Conservation (phyloP, 2,888 invertebrate genomes). For the Dynastes maya region DNA sequence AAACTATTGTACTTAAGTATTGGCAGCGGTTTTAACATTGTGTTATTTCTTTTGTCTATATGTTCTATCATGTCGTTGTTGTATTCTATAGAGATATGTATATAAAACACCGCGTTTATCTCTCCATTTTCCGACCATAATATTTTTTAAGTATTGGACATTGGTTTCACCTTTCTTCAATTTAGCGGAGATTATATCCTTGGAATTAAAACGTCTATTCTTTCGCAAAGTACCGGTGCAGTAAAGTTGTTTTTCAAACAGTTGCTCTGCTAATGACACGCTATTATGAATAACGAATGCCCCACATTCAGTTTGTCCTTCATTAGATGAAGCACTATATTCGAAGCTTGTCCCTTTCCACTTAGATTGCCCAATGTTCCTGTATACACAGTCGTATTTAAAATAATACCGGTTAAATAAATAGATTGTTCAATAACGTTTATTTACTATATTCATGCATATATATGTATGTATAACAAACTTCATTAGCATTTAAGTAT, state of each 20-base stretch:
- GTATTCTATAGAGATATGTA: conserved; percentile 38
- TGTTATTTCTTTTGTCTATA: conserved; percentile 16
- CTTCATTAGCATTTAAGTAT: too few relatives aligned
- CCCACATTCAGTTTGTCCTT: conserved; percentile 54
- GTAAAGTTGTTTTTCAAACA: conserved; percentile 18
- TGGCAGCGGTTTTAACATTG: conserved; percentile 49
- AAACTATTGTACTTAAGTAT: conserved; percentile 53
- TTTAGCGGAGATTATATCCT: conserved; percentile 39
- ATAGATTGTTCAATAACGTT: too few relatives aligned
- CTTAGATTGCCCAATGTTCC: conserved; percentile 54
- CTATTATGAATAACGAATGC: conserved; percentile 55
- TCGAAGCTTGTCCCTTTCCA: conserved; percentile 57
- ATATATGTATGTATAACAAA: too few relatives aligned
- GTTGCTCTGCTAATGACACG: conserved; percentile 4
- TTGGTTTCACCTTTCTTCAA: conserved; percentile 50
- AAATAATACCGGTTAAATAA: conserved; percentile 31
- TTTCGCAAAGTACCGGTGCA: conserved; percentile 32
- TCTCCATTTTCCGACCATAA: conserved; percentile 48
- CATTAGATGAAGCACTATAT: conserved; percentile 56
- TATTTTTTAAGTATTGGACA: conserved; percentile 38
- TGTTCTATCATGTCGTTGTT: conserved; percentile 15
- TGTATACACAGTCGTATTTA: conserved; percentile 58
- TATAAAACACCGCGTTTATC: conserved; percentile 47
- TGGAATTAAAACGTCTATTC: conserved; percentile 41
- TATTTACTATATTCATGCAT: too few relatives aligned